Evolutionary conservation across 2,888 invertebrate species (phyloP), one percentile per base, ranked within the genome.

Genomic region (Mycalesis mineus): DNA sequence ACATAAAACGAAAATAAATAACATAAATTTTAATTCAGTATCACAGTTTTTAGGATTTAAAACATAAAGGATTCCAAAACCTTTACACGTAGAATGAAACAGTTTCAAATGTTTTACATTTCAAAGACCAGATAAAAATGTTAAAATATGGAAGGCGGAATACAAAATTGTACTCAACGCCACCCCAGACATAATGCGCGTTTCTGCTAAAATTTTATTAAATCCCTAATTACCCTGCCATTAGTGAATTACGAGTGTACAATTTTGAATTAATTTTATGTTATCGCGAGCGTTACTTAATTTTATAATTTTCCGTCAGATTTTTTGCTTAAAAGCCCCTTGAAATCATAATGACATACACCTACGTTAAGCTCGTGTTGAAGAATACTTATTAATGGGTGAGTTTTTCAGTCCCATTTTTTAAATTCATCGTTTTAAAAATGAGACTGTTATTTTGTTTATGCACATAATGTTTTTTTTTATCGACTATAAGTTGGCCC

Each of bases 181-280:
- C n/a, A 17, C 58, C 42, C 51, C 14, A 33, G 55, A 36, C 40
- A 6, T 45, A 53, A 52, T 45, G 22, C 49, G 44, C 55, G 49
- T 48, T 61, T 55, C 47, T 55, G 41, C 52, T 44, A 57, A 63
- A 59, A 64, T 56, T 55, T 55, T 59, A 58, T 55, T 59, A 60
- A 59, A 61, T 54, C 44, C 59, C 51, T 65, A 63, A 65, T 65
- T 61, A 54, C 57, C 51, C 53, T 55, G 57, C 57, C 48, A 61
- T 57, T 60, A 60, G 37, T 31, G 47, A 42, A 58, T 56, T 51
- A 56, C 48, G 44, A 28, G 15, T 40, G 31, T 33, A 39, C 41
- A 7, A 44, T 36, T 11, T 14, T 44, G 28, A 45, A 37, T 53
- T 54, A 37, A 39, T 36, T 33, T n/a, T 45, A 28, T n/a, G 14